Conservation (phyloP, 2,113 vertebrate species). For the Cheilinus undulatus region DNA sequence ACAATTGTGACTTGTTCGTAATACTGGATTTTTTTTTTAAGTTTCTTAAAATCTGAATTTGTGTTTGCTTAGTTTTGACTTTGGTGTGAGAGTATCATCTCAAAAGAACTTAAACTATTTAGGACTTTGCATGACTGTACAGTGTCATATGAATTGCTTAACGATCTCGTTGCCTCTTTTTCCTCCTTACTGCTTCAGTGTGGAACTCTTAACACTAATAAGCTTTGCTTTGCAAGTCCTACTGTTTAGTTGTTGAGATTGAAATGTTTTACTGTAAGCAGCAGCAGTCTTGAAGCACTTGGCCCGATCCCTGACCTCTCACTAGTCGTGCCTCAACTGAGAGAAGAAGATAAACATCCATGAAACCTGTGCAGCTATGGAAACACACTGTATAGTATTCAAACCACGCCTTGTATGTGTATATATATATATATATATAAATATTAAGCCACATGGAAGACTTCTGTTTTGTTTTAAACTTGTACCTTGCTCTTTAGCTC, state of each 20-base stretch:
- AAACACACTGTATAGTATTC: constrained; percentile 85
- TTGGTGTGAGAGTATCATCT: constrained; percentile 56
- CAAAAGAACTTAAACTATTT: constrained; percentile 35
- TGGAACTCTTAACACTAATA: constrained; percentile 60
- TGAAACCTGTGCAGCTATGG: constrained; percentile 80
- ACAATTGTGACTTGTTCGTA: constrained; percentile 45
- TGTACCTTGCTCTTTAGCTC: constrained; percentile 78
- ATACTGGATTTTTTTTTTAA: constrained; percentile 49
- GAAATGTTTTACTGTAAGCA: constrained; percentile 69
- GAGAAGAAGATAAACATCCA: constrained; percentile 76
- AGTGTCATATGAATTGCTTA: constrained; percentile 52
- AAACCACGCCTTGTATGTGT: constrained; percentile 83
- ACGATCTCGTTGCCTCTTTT: constrained; percentile 56
- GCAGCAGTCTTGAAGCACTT: constrained; percentile 75
- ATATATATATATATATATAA: no score
- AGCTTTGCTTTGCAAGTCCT: constrained; percentile 79
- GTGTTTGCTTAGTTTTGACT: constrained; percentile 60
- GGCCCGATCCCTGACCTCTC: constrained; percentile 60
- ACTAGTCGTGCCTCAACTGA: constrained; percentile 81
- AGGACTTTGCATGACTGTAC: constrained; percentile 73
- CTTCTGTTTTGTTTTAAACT: constrained; percentile 82
- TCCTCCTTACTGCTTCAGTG: constrained; percentile 65
- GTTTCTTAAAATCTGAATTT: constrained; percentile 43
- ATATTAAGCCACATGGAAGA: constrained; percentile 80
- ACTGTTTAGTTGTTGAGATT: constrained; percentile 72